Percentiles rank a stretch among this genome's conserved stretches.
Conservation (phyloP, 1,140 invertebrate genomes). For the Caenorhabditis elegans region WBcel235 BX284605.5:4601501-4602000, state of each 20-base stretch:
- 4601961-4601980: too few relatives aligned
- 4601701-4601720: not conserved
- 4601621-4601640: not conserved
- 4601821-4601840: not conserved
- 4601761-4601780: too few relatives aligned
- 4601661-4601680: slow-evolving; percentile 15
- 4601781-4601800: too few relatives aligned
- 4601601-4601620: not conserved
- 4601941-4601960: not conserved
- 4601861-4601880: not conserved
- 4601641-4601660: not conserved
- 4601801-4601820: too few relatives aligned
- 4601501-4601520: slow-evolving; percentile 49
- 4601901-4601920: not conserved
- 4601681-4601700: not conserved
- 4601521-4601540: slow-evolving; percentile 46
- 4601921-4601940: not conserved
- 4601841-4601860: not conserved
- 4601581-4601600: slow-evolving; percentile 49
- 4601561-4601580: slow-evolving; percentile 47
- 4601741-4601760: not conserved
- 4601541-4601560: slow-evolving; percentile 51
- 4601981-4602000: too few relatives aligned
- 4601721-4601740: not conserved
- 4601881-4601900: not conserved